Conservation (phyloP, 2,113 vertebrate species). For the Shinisaurus crocodilurus region DNA sequence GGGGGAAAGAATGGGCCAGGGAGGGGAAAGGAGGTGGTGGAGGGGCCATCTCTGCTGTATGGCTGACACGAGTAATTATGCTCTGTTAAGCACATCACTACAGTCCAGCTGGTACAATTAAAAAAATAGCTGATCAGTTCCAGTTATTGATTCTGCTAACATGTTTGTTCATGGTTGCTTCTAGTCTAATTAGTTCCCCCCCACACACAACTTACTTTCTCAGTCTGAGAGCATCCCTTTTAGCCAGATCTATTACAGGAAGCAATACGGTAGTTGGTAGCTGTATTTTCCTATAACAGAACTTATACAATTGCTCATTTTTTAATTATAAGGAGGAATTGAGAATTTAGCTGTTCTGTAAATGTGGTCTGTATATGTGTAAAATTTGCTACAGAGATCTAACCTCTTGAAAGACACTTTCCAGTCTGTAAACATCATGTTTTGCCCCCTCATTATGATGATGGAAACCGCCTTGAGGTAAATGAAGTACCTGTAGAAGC, state of each 20-base stretch:
- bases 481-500: not conserved
- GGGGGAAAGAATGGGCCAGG: constrained; percentile 39
- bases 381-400: not conserved
- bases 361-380: constrained; percentile 11
- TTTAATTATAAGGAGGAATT: constrained; percentile 55
- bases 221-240: constrained; percentile 82
- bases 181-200: constrained; percentile 85
- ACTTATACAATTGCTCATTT: constrained; percentile 17
- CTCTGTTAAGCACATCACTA: constrained; percentile 74
- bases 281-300: constrained; percentile 59
- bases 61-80: constrained; percentile 73
- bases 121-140: constrained; percentile 87
- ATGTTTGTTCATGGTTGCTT: constrained; percentile 84
- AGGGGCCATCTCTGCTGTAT: constrained; percentile 65
- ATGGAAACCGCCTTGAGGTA: not conserved
- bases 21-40: constrained; percentile 8
- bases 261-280: constrained; percentile 65
- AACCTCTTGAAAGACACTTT: not conserved
- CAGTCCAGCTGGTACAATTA: constrained; percentile 82
- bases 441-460: not conserved
- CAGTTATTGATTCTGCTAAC: constrained; percentile 85
- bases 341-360: constrained; percentile 49
- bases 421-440: not conserved
- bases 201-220: constrained; percentile 69
- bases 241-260: constrained; percentile 77